phyloP scores from a whole-genome alignment of 2,113 vertebrate genomes.

The Cavia aperea region DNA sequence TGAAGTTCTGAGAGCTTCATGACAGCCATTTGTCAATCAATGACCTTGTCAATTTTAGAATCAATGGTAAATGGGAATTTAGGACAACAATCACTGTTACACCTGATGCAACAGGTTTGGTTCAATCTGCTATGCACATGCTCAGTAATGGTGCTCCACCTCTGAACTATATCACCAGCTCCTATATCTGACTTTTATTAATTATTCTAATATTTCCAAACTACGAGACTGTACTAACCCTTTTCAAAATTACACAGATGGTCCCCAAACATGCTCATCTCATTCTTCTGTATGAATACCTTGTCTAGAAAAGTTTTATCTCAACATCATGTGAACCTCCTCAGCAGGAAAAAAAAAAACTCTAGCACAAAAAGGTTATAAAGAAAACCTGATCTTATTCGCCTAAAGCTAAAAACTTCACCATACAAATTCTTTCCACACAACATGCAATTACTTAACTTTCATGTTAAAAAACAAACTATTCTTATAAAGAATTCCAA shows the following conservation, averaged over 20 bases:
- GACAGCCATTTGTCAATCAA: neutral
- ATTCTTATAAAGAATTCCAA: neutral
- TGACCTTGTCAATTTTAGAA: neutral
- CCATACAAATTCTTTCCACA: neutral
- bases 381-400: slow-evolving; percentile 7
- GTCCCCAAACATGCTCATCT: neutral
- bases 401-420: slow-evolving; percentile 3
- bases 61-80: neutral
- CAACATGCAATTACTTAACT: neutral
- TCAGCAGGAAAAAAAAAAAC: neutral
- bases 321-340: neutral
- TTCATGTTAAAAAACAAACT: neutral
- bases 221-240: neutral
- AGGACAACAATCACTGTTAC: neutral
- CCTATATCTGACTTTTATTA: neutral
- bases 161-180: neutral
- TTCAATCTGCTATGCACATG: neutral
- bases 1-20: neutral
- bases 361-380: neutral
- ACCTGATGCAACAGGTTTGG: neutral
- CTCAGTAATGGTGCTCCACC: neutral
- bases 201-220: slow-evolving; percentile 26
- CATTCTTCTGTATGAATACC: neutral
- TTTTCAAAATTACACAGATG: slow-evolving; percentile 19
- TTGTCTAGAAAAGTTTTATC: slow-evolving; percentile 19